Conservation (phyloP, 2,888 invertebrate species). For the Parnassius orleans region DNA sequence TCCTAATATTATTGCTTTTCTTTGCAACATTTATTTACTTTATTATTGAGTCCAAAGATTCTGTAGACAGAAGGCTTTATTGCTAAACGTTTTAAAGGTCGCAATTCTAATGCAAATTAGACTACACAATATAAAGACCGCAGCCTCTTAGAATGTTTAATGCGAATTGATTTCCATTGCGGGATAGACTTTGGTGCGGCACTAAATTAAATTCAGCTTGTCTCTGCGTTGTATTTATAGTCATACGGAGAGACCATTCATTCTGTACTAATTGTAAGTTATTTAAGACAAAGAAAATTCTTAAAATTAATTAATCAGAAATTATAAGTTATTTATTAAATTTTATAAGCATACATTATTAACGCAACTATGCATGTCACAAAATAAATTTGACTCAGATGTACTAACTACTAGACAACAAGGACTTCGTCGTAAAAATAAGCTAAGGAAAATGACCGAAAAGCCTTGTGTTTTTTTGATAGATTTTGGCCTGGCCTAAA, state of each 20-base stretch:
- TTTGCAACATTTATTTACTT: background rate
- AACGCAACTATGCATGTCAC: too few species aligned
- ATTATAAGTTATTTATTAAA: background rate
- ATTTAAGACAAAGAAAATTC: background rate
- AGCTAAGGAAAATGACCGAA: too few species aligned
- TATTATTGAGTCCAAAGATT: conserved; percentile 4
- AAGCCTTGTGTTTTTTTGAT: too few species aligned
- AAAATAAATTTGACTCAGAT: too few species aligned
- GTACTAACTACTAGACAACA: too few species aligned
- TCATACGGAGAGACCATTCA: conserved; percentile 8
- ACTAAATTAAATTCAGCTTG: conserved; percentile 24
- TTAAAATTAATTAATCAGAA: background rate
- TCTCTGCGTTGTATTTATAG: conserved; percentile 17
- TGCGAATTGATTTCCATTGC: conserved; percentile 28
- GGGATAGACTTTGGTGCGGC: conserved; percentile 14
- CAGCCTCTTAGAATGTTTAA: conserved; percentile 27
- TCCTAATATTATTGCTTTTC: too few species aligned
- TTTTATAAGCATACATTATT: too few species aligned
- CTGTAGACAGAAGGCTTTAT: conserved; percentile 20
- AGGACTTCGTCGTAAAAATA: too few species aligned
- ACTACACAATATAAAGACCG: conserved; percentile 26
- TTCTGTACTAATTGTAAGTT: conserved; percentile 2
- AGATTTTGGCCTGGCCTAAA: too few species aligned
- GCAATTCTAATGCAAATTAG: conserved; percentile 28
- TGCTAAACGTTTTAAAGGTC: conserved; percentile 21